Percentiles rank a stretch among this genome's conserved stretches.
Conservation (phyloP, 37 sponge, comb jelly and placozoan species). For the Tethya wilhelma region DNA sequence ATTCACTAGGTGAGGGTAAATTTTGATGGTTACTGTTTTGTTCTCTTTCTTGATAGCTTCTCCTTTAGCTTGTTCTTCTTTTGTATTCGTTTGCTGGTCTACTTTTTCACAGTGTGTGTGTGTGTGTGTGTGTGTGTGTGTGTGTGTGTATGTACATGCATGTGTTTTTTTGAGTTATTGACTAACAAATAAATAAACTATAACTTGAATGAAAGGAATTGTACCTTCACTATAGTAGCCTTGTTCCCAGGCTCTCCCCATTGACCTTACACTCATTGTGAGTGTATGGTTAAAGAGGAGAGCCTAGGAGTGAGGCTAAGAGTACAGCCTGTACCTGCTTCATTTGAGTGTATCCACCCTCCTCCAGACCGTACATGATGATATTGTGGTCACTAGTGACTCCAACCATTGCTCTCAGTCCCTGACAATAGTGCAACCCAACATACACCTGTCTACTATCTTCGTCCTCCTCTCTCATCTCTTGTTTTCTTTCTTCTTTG, state of each 20-base stretch:
- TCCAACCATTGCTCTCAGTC: conserved; percentile 32
- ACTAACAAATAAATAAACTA: too few relatives aligned
- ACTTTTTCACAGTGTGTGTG: conserved; percentile 21
- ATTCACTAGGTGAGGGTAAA: too few relatives aligned
- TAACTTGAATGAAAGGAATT: not conserved
- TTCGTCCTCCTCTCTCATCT: not conserved
- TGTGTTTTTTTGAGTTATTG: too few relatives aligned
- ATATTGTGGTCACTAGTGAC: conserved; percentile 93
- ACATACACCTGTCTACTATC: conserved; percentile 10
- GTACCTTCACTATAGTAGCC: too few relatives aligned
- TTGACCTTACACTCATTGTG: too few relatives aligned
- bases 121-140: conserved; percentile 43
- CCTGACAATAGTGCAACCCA: conserved; percentile 28
- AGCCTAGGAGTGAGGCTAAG: too few relatives aligned
- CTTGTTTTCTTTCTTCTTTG: not conserved
- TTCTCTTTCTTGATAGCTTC: not conserved
- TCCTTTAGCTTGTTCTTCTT: not conserved
- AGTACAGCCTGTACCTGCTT: not conserved
- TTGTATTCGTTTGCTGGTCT: too few relatives aligned
- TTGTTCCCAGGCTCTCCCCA: too few relatives aligned
- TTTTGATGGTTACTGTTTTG: too few relatives aligned
- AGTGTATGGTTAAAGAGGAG: too few relatives aligned
- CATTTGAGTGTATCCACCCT: not conserved
- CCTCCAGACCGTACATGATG: conserved; percentile 57
- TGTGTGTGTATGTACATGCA: not conserved